phyloP scores from a whole-genome alignment of 2,888 invertebrate genomes.

The Lasioglossum marginatum region DNA sequence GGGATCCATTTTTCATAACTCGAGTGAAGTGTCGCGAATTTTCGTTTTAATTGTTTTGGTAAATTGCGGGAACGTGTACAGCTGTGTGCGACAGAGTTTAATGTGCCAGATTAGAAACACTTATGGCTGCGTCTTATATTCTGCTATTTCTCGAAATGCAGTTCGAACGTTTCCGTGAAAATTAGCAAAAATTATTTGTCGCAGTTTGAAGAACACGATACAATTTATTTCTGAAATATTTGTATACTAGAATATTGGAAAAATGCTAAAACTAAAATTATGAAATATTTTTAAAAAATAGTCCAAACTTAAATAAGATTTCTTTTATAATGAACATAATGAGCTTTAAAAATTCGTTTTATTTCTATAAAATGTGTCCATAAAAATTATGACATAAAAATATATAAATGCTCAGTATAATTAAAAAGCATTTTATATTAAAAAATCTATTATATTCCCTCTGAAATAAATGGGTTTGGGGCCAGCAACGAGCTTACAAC shows the following conservation, averaged over 20 bases:
- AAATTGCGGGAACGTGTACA: neutral
- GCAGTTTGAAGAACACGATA: neutral
- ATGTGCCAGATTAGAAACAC: neutral
- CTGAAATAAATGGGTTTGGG: neutral
- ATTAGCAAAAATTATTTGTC: neutral
- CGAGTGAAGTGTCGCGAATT: neutral
- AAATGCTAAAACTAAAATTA: too few species aligned
- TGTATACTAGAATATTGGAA: too few species aligned
- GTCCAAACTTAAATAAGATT: too few species aligned
- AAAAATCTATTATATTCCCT: neutral
- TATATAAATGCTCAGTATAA: neutral
- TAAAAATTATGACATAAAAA: neutral
- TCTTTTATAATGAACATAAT: too few species aligned
- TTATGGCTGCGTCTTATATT: neutral
- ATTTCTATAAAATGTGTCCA: neutral
- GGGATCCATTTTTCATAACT: conserved; percentile 11
- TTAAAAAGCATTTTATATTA: neutral
- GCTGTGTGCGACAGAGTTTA: conserved; percentile 5
- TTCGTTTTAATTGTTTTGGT: conserved; percentile 8
- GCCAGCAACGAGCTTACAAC: neutral
- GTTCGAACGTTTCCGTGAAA: neutral
- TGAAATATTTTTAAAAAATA: too few species aligned
- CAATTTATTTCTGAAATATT: neutral
- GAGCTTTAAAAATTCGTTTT: neutral
- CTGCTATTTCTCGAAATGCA: neutral